Base-by-base conservation (phyloP, 2,797 vertebrate genomes). In the Peromyscus melanophrys region DNA sequence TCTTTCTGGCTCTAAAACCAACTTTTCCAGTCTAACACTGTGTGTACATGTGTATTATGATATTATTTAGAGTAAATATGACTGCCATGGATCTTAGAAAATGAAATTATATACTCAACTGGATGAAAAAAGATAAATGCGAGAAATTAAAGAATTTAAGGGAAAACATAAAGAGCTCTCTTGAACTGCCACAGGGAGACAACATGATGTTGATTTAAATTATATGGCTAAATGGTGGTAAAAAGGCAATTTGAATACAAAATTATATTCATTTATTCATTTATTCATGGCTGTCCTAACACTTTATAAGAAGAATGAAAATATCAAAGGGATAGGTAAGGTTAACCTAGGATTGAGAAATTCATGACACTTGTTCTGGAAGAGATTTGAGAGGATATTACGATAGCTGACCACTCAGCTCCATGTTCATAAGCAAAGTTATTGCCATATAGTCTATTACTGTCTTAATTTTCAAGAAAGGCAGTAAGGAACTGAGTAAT, bases 371-470 rank as follows among this genome's bases (percentile, higher is more conserved):
- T 40, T 59, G 78, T 31, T 23, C 61, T 71, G 59, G 31, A 40
- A 96, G 86, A 96, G 43, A 87, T 52, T 67, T 40, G 75, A 87
- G 31, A 40, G 34, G 78, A 19, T 63, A 85, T 96, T 89, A 59
- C 23, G 76, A 87, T 25, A 69, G 34, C 49, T 69, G 57, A 71
- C 2, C 37, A 59, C 14, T 57, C 46, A 83, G 27, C 59, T 87
- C 67, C 49, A 76, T 67, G 11, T 31, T 86, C 49, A 43, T 81
- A 46, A 76, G 37, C 75, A 94, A 75, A 34, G 49, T 16, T 43
- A 88, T n/a, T 67, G 13, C 67, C 59, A 37, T 34, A 77, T 19
- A 82, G 40, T 88, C 83, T 78, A 11, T 55, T 80, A 57, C 46
- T 71, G 55, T 4, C 84, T 12, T 71, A 75, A 19, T n/a, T 85